phyloP scores from a whole-genome alignment of 2,888 invertebrate genomes.

The Pterobdella sp. region DNA sequence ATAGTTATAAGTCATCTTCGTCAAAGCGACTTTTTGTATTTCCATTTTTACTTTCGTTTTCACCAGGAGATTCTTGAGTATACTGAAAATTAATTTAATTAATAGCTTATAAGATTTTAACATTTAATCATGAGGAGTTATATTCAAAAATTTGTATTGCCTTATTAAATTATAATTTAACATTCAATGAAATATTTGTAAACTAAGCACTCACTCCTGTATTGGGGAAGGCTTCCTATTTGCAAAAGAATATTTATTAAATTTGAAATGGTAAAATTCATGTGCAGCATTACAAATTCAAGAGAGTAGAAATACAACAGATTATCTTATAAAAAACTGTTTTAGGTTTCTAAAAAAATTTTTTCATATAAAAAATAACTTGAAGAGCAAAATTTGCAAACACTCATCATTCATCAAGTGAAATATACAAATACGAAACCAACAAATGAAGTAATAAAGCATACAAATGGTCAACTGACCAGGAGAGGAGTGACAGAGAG shows the following conservation, averaged over 20 bases:
- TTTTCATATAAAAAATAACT: no score
- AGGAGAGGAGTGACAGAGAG: constrained; percentile 19
- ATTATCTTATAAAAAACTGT: background rate
- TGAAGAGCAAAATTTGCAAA: no score
- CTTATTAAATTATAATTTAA: no score
- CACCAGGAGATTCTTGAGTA: background rate
- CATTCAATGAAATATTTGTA: no score
- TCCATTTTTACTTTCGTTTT: background rate
- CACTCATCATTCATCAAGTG: background rate
- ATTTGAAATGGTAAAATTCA: no score
- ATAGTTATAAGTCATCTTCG: constrained; percentile 17
- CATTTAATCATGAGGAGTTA: background rate
- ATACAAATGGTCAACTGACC: constrained; percentile 4
- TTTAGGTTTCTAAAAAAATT: no score
- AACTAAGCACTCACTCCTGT: no score
- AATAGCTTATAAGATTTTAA: background rate
- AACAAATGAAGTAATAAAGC: background rate
- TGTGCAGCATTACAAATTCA: background rate
- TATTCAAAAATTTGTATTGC: no score
- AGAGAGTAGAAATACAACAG: background rate
- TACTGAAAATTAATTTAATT: constrained; percentile 6
- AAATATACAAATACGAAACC: background rate
- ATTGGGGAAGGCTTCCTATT: no score
- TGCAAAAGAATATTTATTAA: no score
- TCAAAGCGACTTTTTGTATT: background rate